Evolutionary conservation across 2,888 invertebrate genomes (phyloP), one percentile per base, ranked within the genome.

Genomic region (Liodrosophila aerea): DNA sequence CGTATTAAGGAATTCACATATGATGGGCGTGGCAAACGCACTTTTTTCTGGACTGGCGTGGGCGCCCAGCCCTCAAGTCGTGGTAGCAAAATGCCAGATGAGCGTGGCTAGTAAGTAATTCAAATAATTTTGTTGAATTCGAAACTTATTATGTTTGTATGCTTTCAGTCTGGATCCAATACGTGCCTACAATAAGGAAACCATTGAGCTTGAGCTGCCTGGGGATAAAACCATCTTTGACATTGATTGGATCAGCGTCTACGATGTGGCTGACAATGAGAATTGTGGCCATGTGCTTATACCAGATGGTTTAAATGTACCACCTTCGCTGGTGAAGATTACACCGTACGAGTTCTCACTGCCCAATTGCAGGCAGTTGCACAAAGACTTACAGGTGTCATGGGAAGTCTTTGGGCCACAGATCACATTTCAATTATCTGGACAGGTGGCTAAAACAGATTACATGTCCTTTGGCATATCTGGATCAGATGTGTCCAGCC

Each of bases 401-500:
- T 97, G 97, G 97, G 97, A 97, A 88, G 94, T 97, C 18, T 97
- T 97, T 89, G 97, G 97, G 0, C 95, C 95, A 15, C 94, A 94
- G 88, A 93, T 97, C 67, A 97, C 97, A 7, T 92, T 97, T 52
- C 94, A 97, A 89, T 90, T 97, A 8, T 94, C 95, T 8, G 97
- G 94, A 0, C 94, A 94, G 92, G 90, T 91, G 31, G 91, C 88
- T 0, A 93, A 93, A 72, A 91, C 94, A 78, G 96, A 96, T 76
- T 97, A 97, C 90, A 94, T 97, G 93, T 94, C 96, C 9, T 97
- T 97, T 89, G 97, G 97, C 29, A 90, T 97, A 49, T 97, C 97
- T 16, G 97, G 97, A 44, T 93, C 94, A 0, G 90, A 91, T 7
- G 91, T 91, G 13, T 91, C 91, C 34, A 94, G 95, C 73, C 92